Percentiles rank a stretch among this genome's conserved stretches.
phyloP scores from a whole-genome alignment of 2,888 invertebrate species.

The Mythimna ferrago region DNA sequence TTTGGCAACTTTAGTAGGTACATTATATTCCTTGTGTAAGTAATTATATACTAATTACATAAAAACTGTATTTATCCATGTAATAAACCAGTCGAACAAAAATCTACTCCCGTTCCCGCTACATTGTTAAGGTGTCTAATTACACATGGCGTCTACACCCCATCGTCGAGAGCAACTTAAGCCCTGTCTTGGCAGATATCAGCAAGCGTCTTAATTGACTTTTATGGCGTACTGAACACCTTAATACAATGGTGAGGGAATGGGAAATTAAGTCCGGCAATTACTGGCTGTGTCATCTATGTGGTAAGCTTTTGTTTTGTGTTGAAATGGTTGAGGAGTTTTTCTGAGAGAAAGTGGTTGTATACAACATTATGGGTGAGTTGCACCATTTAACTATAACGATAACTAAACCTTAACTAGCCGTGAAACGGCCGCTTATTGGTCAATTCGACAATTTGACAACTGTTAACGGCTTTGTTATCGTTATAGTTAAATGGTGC shows the following conservation, averaged over 20 bases:
- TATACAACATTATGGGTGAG: too few species aligned
- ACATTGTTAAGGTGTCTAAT: conserved; percentile 37
- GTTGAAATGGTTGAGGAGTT: background rate
- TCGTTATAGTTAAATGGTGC: too few species aligned
- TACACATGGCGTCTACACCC: conserved; percentile 37
- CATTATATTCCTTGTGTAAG: too few species aligned
- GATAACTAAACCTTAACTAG: too few species aligned
- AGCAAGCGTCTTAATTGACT: conserved; percentile 53
- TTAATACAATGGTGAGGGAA: conserved; percentile 50
- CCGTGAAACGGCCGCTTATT: too few species aligned
- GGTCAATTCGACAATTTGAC: too few species aligned
- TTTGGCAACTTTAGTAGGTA: too few species aligned
- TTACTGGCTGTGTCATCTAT: conserved; percentile 28
- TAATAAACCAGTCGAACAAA: conserved; percentile 12
- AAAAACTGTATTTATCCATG: too few species aligned
- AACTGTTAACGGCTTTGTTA: too few species aligned
- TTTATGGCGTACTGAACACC: conserved; percentile 58
- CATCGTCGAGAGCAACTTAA: conserved; percentile 36
- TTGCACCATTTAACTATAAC: too few species aligned
- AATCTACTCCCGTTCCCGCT: conserved; percentile 10
- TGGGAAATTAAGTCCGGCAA: conserved; percentile 44
- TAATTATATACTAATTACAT: too few species aligned
- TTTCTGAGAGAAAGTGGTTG: background rate
- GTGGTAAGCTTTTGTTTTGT: conserved; percentile 15
- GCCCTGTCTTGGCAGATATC: conserved; percentile 56